Evolutionary conservation across 2,888 invertebrate species (phyloP).

Genomic region (Hetaerina titia): DNA sequence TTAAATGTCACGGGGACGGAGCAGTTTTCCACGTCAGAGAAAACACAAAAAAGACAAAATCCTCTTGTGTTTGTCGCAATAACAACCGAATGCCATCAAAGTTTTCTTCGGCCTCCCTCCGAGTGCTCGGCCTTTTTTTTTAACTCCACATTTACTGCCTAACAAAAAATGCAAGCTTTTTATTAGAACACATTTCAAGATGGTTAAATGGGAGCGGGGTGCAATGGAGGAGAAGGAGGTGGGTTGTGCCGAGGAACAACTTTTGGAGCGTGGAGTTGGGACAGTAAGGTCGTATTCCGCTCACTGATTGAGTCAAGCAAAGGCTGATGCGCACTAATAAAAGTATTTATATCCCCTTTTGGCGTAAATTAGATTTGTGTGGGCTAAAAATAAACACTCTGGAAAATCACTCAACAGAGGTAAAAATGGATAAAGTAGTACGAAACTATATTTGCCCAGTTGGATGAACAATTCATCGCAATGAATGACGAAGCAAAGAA

Average conservation of each 20-base stretch:
- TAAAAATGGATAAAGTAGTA: no score
- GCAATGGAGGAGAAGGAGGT: background rate
- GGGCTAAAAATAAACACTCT: background rate
- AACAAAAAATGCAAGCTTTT: background rate
- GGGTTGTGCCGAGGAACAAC: background rate
- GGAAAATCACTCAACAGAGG: background rate
- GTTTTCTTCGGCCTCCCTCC: background rate
- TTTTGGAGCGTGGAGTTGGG: background rate
- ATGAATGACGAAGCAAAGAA: no score
- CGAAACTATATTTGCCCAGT: no score
- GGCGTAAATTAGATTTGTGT: background rate
- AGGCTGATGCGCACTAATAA: background rate
- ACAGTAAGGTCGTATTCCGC: background rate
- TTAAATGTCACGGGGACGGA: constrained; percentile 14
- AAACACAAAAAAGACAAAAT: background rate
- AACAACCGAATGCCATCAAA: background rate
- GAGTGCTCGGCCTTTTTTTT: background rate
- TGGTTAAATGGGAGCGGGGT: background rate
- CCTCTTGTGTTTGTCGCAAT: background rate
- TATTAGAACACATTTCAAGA: background rate
- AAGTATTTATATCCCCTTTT: background rate
- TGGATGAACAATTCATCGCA: no score
- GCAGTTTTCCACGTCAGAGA: background rate
- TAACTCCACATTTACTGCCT: background rate
- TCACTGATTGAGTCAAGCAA: background rate